Percentiles rank a stretch among this genome's conserved stretches.
phyloP scores from a whole-genome alignment of 2,888 invertebrate species.

The Esperia sulphurella region DNA sequence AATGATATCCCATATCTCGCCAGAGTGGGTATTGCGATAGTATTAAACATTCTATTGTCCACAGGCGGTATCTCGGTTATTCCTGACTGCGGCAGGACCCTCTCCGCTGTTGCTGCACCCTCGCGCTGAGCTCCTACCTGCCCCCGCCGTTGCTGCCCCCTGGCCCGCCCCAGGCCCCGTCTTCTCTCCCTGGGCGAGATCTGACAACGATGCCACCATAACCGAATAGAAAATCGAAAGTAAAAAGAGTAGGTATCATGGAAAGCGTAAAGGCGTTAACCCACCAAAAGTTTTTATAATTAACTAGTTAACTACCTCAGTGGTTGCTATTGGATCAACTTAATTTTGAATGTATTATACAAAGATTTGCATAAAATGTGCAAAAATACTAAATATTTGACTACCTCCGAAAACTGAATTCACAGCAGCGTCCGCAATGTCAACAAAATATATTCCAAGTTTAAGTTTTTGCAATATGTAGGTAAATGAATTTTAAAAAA shows the following conservation, averaged over 20 bases:
- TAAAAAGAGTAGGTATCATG: background rate
- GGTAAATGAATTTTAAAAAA: no score
- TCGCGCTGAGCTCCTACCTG: slow-evolving; percentile 58
- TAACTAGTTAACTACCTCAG: background rate
- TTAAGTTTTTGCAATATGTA: no score
- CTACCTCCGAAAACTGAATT: no score
- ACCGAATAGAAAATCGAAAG: slow-evolving; percentile 40
- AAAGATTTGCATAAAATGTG: no score
- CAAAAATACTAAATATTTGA: no score
- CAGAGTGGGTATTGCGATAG: no score
- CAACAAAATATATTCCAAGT: no score
- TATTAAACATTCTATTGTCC: slow-evolving; percentile 4
- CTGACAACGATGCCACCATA: slow-evolving; percentile 63
- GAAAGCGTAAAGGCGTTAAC: background rate
- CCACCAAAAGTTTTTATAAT: background rate
- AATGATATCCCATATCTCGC: no score
- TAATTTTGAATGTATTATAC: no score
- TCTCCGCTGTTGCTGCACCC: slow-evolving; percentile 69
- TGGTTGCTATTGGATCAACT: background rate
- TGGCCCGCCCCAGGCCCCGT: slow-evolving; percentile 67
- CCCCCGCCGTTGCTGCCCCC: slow-evolving; percentile 55
- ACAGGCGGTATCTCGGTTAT: slow-evolving; percentile 65
- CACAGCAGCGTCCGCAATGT: no score
- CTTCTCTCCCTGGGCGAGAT: slow-evolving; percentile 66
- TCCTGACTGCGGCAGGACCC: slow-evolving; percentile 54